phyloP scores from a whole-genome alignment of 2,888 invertebrate genomes.

The Strigamia crassipes region DNA sequence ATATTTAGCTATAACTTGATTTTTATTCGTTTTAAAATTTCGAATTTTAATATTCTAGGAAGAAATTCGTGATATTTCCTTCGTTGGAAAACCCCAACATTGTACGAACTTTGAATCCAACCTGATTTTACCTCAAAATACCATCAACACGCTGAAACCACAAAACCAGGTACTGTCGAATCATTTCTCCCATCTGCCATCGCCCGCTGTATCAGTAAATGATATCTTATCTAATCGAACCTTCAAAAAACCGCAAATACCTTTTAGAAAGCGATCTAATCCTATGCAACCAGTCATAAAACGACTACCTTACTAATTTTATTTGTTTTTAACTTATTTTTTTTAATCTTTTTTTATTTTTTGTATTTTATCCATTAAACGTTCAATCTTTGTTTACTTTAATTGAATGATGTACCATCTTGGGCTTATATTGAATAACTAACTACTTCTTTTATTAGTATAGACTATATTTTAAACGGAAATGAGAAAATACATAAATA shows the following conservation, averaged over 20 bases:
- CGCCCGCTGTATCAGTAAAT: background rate
- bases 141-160: background rate
- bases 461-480: background rate
- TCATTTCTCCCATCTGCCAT: background rate
- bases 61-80: no score
- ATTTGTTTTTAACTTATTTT: background rate
- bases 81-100: no score
- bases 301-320: background rate
- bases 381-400: background rate
- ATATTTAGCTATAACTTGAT: background rate
- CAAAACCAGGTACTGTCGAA: background rate
- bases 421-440: background rate
- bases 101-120: no score
- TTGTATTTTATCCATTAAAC: background rate
- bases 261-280: background rate
- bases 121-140: background rate
- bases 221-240: background rate
- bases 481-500: no score
- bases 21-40: background rate
- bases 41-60: no score
- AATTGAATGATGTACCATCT: background rate
- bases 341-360: background rate
- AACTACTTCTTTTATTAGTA: background rate
- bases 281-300: background rate
- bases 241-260: background rate